Conservation (phyloP, 2,113 vertebrate species). For the Macroglossus sobrinus region DNA sequence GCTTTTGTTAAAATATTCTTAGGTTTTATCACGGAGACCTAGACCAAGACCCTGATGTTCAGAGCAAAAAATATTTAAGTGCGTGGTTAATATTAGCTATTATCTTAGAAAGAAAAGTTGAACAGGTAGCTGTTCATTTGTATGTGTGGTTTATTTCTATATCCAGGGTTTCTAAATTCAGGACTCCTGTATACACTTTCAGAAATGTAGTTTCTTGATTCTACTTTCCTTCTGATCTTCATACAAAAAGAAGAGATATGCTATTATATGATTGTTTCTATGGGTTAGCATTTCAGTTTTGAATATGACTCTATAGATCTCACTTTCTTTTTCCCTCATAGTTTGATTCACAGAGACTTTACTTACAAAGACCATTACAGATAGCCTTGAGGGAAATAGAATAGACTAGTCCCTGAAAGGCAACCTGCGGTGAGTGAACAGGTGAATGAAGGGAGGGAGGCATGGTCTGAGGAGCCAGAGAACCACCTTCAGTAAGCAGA, state of each 20-base stretch:
- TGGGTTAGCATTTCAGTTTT: neutral
- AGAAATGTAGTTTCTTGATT: neutral
- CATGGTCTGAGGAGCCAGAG: neutral
- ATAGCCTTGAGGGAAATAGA: neutral
- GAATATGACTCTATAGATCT: neutral
- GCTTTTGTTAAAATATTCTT: neutral
- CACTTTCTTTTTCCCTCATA: neutral
- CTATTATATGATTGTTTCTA: neutral
- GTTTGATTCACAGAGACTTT: neutral
- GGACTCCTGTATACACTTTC: neutral
- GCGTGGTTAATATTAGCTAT: neutral
- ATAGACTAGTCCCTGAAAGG: neutral
- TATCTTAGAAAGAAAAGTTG: neutral
- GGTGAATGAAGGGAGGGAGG: neutral
- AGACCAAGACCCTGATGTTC: neutral
- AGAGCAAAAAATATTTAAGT: neutral
- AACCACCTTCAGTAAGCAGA: neutral
- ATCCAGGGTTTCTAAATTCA: neutral
- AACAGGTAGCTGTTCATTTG: neutral
- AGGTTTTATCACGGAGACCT: neutral
- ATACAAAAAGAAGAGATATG: neutral
- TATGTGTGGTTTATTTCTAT: neutral
- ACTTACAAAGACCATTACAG: neutral
- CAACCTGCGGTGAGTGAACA: neutral
- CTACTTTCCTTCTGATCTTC: neutral